Conservation (phyloP, 2,888 invertebrate genomes). For the Dermolepida albohirtum region DNA sequence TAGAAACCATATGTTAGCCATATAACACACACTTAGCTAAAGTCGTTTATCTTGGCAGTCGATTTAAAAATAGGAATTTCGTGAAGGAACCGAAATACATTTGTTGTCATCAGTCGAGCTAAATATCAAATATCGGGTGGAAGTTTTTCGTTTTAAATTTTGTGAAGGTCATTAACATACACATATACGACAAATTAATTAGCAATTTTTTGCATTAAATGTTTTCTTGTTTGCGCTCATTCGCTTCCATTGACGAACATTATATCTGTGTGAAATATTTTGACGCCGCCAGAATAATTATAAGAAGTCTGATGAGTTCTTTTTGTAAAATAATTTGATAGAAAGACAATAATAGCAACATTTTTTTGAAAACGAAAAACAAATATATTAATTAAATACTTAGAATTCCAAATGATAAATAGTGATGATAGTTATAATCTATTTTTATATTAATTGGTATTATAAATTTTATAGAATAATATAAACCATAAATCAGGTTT, state of each 20-base stretch:
- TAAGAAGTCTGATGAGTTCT: constrained; percentile 13
- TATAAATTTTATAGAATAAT: too few relatives aligned
- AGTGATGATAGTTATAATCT: too few relatives aligned
- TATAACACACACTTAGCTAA: constrained; percentile 16
- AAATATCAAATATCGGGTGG: constrained; percentile 36
- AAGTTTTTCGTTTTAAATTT: constrained; percentile 31
- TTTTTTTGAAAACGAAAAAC: too few relatives aligned
- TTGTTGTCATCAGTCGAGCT: constrained; percentile 41
- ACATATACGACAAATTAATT: constrained; percentile 30
- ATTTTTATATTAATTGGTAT: too few relatives aligned
- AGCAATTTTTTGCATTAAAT: constrained; percentile 21
- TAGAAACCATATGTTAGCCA: constrained; percentile 34
- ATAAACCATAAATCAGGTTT: too few relatives aligned
- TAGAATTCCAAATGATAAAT: too few relatives aligned
- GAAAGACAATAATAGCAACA: too few relatives aligned
- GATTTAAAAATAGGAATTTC: constrained; percentile 36
- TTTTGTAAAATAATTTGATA: background rate
- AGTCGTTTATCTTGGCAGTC: constrained; percentile 27
- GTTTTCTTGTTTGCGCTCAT: constrained; percentile 8
- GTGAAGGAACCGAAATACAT: constrained; percentile 36
- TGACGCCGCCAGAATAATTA: constrained; percentile 8
- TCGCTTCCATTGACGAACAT: constrained; percentile 10
- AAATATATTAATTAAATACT: too few relatives aligned
- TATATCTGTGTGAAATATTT: constrained; percentile 35
- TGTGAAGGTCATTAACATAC: constrained; percentile 33